Evolutionary conservation across 2,113 vertebrate species (phyloP).

Genomic region (Eubucco bourcierii): DNA sequence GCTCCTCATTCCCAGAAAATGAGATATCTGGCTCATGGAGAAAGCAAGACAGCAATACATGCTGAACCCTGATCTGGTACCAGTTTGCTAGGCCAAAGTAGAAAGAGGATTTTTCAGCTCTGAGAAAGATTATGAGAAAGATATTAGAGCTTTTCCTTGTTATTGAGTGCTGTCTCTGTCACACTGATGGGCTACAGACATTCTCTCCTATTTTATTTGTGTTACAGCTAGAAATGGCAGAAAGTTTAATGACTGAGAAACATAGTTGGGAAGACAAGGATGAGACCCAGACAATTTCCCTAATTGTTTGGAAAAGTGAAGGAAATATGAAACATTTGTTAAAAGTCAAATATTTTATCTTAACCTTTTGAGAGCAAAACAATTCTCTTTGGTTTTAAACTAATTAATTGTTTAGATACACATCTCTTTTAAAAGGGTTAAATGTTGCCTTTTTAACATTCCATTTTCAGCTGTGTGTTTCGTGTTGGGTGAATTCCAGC

Average conservation of each 20-base stretch:
- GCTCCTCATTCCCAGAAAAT: neutral
- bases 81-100: neutral
- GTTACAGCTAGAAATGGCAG: neutral
- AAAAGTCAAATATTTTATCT: neutral
- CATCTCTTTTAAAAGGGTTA: neutral
- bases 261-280: neutral
- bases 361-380: neutral
- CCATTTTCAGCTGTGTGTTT: neutral
- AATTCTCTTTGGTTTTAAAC: neutral
- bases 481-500: conserved; percentile 4
- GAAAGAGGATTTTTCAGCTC: neutral
- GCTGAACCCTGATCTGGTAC: neutral
- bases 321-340: neutral
- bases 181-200: neutral
- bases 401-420: neutral
- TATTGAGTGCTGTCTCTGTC: neutral
- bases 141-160: neutral
- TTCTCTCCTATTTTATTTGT: neutral
- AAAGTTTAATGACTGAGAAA: neutral
- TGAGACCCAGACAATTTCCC: neutral
- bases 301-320: neutral
- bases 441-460: neutral
- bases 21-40: neutral
- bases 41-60: neutral
- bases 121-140: neutral